Evolutionary conservation across 1,140 invertebrate genomes (phyloP).

Genomic region (Eufriesea mexicana): DNA sequence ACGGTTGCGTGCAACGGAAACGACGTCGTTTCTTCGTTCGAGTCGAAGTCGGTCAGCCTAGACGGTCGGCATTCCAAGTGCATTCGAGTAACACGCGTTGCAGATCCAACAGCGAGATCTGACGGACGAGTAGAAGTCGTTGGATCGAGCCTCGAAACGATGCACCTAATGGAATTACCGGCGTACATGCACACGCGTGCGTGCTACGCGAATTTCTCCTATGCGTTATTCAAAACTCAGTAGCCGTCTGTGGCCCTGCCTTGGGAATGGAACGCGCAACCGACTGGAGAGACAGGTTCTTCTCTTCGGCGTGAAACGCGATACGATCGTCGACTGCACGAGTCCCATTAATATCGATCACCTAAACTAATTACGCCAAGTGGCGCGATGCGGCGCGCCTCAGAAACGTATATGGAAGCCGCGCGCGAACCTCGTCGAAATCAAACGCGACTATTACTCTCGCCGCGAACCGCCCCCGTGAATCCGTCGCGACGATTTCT

Average conservation of each 20-base stretch:
- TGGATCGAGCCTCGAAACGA: constrained; percentile 60
- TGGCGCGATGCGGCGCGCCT: background rate
- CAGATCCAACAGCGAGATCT: constrained; percentile 15
- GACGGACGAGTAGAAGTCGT: constrained; percentile 32
- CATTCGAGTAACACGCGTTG: no score
- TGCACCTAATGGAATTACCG: constrained; percentile 65
- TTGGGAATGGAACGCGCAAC: constrained; percentile 17
- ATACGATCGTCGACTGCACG: background rate
- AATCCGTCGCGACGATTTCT: background rate
- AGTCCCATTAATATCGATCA: constrained; percentile 31
- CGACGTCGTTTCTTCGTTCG: background rate
- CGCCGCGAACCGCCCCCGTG: no score
- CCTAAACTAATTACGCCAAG: constrained; percentile 38
- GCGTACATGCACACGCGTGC: constrained; percentile 61
- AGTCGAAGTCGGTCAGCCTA: background rate
- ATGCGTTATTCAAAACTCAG: constrained; percentile 68
- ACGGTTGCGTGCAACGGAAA: background rate
- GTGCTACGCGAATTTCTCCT: constrained; percentile 64
- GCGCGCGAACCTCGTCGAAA: background rate
- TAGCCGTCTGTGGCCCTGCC: constrained; percentile 5
- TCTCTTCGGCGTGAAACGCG: constrained; percentile 18
- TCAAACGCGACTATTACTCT: background rate
- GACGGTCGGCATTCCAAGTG: no score
- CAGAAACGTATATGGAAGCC: background rate
- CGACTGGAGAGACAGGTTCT: background rate